Evolutionary conservation across 2,888 invertebrate genomes (phyloP), one percentile per base, ranked within the genome.

Genomic region (Polyommatus iphigenia): DNA sequence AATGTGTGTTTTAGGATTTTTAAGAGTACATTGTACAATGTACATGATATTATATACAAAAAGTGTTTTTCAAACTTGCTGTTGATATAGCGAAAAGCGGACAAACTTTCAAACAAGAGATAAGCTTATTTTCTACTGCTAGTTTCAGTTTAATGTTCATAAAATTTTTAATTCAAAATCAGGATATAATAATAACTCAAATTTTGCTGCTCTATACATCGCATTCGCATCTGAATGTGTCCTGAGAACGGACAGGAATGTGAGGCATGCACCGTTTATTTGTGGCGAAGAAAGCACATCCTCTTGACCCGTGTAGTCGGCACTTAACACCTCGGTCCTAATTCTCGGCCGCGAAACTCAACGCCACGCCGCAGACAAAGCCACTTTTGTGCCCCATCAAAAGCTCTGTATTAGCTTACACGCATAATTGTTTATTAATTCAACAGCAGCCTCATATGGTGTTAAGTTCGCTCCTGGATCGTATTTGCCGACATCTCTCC

Each of bases 291-390:
- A 75, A 75, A 75, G 75, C 54, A 75, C 29, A 50, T 75, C 75
- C 78, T 78, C 78, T 78, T 79, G 82, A 81, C 80, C 80, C 79
- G 79, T 77, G 57, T 78, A 77, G 79, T 79, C 79, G 72, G 71
- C 77, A 78, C 79, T 81, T 81, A 79, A 85, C 85, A 85, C 83
- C 84, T 82, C 82, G 20, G 77, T 71, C 75, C 50, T 75, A 75
- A 75, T 50, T 75, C 75, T 41, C 50, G 73, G 73, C 73, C 50
- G 46, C 78, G 82, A 79, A 79, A 79, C 76, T 67, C 57, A 76
- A 81, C 78, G 76, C 79, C 79, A 78, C 78, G 36, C 20, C 78
- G 20, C 50, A 41, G 41, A 79, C 78, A 77, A 78, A 78, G 78
- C 71, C 73, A 57, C 67, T 78, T 78, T 73, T 73, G 80, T 46